These are phyloP conservation scores for Acanthaster planci DNA, from an alignment of 35 echinoderm and acorn worm species.

Conservation along the genomic window DNA sequence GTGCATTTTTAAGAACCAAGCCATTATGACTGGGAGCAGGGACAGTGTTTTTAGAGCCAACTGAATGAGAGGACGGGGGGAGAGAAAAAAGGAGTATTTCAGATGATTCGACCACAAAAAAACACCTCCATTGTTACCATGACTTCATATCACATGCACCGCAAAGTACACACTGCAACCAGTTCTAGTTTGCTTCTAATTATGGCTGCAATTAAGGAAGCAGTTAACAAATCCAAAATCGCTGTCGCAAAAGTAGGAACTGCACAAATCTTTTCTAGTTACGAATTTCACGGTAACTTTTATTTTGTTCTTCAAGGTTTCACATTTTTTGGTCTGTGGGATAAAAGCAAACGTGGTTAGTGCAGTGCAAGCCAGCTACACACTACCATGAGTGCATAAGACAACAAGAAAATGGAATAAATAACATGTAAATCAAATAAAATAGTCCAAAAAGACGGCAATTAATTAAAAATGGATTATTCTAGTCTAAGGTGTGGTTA, in stretches of 20 bases:
- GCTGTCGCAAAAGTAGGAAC: not conserved
- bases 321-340: not conserved
- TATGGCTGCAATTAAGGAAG: not conserved
- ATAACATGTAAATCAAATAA: not conserved
- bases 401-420: not conserved
- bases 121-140: not conserved
- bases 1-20: too few relatives aligned
- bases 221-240: conserved; percentile 8
- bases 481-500: conserved; percentile 25
- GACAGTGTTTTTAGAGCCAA: too few relatives aligned
- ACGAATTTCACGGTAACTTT: not conserved
- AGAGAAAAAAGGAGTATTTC: too few relatives aligned
- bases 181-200: conserved; percentile 18
- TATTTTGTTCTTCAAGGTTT: not conserved
- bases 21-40: too few relatives aligned
- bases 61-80: too few relatives aligned
- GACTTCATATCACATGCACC: not conserved
- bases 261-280: not conserved
- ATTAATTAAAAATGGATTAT: conserved; percentile 25
- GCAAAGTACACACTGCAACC: conserved; percentile 23
- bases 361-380: conserved; percentile 27
- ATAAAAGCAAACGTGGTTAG: conserved; percentile 23
- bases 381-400: conserved; percentile 10
- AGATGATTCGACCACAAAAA: not conserved
- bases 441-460: not conserved